Base-by-base conservation (phyloP, 2,113 vertebrate species). In the Vimba vimba region DNA sequence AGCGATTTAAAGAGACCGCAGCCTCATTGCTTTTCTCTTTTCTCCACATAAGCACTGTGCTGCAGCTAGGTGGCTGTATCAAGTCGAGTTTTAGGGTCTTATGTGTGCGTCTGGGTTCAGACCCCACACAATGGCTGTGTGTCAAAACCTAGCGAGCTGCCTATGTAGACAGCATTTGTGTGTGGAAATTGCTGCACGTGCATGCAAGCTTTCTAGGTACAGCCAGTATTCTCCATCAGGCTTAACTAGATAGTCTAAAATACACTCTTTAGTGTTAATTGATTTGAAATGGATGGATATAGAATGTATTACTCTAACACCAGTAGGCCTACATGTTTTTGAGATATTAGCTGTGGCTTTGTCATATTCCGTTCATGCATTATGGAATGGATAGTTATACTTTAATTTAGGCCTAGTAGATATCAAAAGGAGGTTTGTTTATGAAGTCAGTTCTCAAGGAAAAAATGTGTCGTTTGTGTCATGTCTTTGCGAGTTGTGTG, bases 41-140 rank as follows among this genome's bases (percentile, higher is more conserved):
- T 50, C 78, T 88, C 79, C 82, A 78, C 64, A 76, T 52, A 87
- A 88, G 89, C 88, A 11, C 89, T 59, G 87, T 90, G 91, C 92
- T 89, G 92, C 93, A 94, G 93, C 94, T 94, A 94, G 94, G 91
- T 94, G 94, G 94, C 95, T 92, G 93, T 91, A 92, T 94, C 92
- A 93, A 94, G 91, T 93, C 94, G 83, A 90, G 87, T 84, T 57
- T 57, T 91, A 90, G 89, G 90, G 86, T 90, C 83, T 60, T 57
- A 27, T 78, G 33, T 45, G 43, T 66, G 60, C 43, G 39, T 19
- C 2, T 82, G 25, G 43, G 5, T 52, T 82, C 79, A 82, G 62
- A 82, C 80, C 80, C 64, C 80, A 69, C 80, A 82, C 64, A 82
- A 69, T 82, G 27, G 64, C 10, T 25, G 59, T n/a, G 39, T 52